Evolutionary conservation across 2,113 vertebrate genomes (phyloP), one percentile per base, ranked within the genome.

Genomic region (Raja brachyura): DNA sequence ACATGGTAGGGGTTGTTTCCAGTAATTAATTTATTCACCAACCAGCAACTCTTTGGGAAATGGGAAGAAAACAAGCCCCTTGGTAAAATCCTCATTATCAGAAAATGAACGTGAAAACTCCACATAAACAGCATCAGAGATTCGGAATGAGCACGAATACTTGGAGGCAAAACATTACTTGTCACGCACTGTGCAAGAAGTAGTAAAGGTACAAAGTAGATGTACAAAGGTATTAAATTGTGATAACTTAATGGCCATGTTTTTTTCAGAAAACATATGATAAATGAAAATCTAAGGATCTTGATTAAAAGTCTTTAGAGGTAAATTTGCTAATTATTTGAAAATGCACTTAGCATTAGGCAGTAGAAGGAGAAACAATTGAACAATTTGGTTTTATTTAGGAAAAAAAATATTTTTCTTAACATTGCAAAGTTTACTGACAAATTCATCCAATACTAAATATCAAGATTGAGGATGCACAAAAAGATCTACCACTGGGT

Each of bases 351-450:
- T 56, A 25, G 48, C 79, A 83, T 83, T 48, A 83, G 48, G 56
- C 48, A 83, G 25, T 48, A 83, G 78, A 56, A 56, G 79, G 79
- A 56, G 79, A 83, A 83, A 83, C 56, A 83, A 83, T 83, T 48
- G 20, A 22, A 83, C 48, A 83, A 83, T 54, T 18, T 48, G 39
- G 39, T 1, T 48, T 48, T 48, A 48, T 48, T 83, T 83, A 54
- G 79, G 56, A 83, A 48, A 48, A 48, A 83, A 18, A 56, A 22
- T 22, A 56, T 28, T 54, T 56, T 48, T 83, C 9, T 0, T 22
- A 54, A 56, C 25, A 25, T 9, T 54, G 79, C 11, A 48, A 25
- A 83, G 25, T 39, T 83, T 83, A 83, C 79, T 54, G 48, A 9
- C 79, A 83, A 25, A 9, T 22, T 56, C 20, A 9, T 56, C 48